phyloP scores from a whole-genome alignment of 2,888 invertebrate genomes.

The Scaptomyza reducta region DNA sequence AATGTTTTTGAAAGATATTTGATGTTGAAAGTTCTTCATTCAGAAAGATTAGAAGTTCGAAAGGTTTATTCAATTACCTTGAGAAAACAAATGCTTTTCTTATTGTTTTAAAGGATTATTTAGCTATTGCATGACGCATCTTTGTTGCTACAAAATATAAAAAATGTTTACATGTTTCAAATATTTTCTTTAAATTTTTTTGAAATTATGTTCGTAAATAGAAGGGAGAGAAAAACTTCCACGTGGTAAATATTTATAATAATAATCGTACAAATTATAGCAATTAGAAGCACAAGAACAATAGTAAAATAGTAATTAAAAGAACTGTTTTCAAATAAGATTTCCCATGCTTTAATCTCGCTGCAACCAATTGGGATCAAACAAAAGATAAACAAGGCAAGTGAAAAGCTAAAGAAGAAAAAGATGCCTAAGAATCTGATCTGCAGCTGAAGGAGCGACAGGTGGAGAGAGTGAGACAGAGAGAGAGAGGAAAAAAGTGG shows the following conservation, averaged over 20 bases:
- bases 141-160: no score
- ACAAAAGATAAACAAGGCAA: constrained; percentile 23
- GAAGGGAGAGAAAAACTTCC: not conserved
- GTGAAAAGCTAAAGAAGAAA: no score
- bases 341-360: constrained; percentile 11
- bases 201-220: no score
- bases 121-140: no score
- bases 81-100: no score
- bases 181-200: no score
- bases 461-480: constrained; percentile 2
- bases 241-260: not conserved
- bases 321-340: not conserved
- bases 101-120: no score
- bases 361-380: constrained; percentile 23
- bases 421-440: constrained; percentile 5
- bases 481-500: constrained; percentile 27
- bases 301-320: constrained; percentile 2
- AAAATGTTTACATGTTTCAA: no score
- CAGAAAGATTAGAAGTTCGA: no score
- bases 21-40: no score
- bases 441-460: not conserved
- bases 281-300: not conserved
- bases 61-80: not conserved
- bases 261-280: not conserved
- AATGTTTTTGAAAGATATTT: no score